Base-by-base conservation (phyloP, 2,888 invertebrate genomes). In the Drosophila borborema region DNA sequence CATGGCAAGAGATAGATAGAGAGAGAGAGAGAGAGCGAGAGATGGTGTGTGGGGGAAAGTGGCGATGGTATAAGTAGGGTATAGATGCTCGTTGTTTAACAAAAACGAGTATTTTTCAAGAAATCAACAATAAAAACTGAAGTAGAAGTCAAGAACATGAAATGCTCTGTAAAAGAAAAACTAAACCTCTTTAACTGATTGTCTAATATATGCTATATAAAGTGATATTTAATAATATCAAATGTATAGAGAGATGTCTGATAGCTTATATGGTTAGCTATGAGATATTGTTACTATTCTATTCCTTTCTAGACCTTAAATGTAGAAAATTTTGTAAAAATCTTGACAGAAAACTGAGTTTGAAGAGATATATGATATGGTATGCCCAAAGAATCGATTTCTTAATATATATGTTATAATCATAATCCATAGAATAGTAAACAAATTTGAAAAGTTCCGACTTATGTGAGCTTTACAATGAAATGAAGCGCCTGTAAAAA, bases 91-190 rank as follows among this genome's bases (percentile, higher is more conserved):
- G 48, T 23, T 38, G 61, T 23, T 67, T 62, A 48, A 63, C 40
- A 43, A 23, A 79, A 77, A 80, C 74, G 28, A 74, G 80, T 68
- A 77, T 80, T 80, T 72, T 72, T 10, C 2, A 4, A 9, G 18
- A 10, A 43, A 40, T n/a, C 2, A 8, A 10, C 10, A 18, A 18
- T 5, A 9, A 18, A 43, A 12, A 6, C 5, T 2, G 0, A 12
- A 18, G 65, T 73, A 18, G 70, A 80, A 14, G 3, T 5, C 4
- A 38, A 4, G 58, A 43, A 62, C 12, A 66, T 28, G 60, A 46
- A 54, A 54, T 60, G 46, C 58, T 5, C 34, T 58, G 14, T 16
- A 45, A 48, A 16, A 34, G 23, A 1, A 8, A 4, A 34, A 34
- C 28, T 6, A 2, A 12, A 34, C 12, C 2, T 43, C 9, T 43